Evolutionary conservation across 1,140 invertebrate genomes (phyloP).

Genomic region (Bombus polaris): DNA sequence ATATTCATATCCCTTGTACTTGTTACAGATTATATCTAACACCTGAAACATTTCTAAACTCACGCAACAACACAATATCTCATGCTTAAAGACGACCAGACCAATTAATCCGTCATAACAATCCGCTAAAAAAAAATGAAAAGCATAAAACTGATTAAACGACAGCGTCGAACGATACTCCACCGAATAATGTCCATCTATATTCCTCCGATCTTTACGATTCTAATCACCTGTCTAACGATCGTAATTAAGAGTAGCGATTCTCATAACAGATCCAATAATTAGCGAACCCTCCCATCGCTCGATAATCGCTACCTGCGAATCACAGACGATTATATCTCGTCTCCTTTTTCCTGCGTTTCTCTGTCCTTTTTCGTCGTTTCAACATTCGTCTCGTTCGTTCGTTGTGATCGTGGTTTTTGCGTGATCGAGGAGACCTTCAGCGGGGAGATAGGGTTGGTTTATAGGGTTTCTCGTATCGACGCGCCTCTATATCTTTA

Average conservation of each 20-base stretch:
- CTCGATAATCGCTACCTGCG: slow-evolving; percentile 21
- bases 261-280: slow-evolving; percentile 1
- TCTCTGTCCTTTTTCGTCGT: neutral
- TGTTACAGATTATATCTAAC: too few relatives aligned
- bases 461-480: neutral
- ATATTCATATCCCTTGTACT: too few relatives aligned
- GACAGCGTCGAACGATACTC: too few relatives aligned
- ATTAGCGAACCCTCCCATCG: slow-evolving; percentile 14
- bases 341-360: neutral
- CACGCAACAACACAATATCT: too few relatives aligned
- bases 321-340: slow-evolving; percentile 3
- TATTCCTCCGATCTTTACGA: neutral
- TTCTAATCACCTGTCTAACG: slow-evolving; percentile 9
- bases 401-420: neutral
- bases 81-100: too few relatives aligned
- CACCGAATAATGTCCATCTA: neutral
- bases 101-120: too few relatives aligned
- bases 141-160: neutral
- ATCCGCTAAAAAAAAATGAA: neutral
- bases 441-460: neutral
- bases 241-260: slow-evolving; percentile 6
- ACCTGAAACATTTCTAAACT: too few relatives aligned
- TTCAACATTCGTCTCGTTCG: neutral
- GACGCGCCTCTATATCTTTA: neutral
- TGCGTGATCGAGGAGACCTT: neutral